Percentiles rank a stretch among this genome's conserved stretches.
These are phyloP conservation scores for Phalacrocorax pelagicus DNA, from an alignment of 2,113 vertebrate species.

Conservation along the genomic window DNA sequence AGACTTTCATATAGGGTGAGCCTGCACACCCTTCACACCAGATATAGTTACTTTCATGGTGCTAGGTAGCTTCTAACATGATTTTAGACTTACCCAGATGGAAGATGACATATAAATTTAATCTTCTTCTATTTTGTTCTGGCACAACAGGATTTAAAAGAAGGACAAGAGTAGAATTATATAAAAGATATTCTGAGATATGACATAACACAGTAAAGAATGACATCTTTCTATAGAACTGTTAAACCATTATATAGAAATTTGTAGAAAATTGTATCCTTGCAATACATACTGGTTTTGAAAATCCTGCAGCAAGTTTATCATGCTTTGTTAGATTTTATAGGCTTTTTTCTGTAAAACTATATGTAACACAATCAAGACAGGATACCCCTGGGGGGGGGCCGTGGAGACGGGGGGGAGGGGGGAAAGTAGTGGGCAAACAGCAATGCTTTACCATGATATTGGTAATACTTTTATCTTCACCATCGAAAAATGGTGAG, in stretches of 20 bases:
- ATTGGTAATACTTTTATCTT: neutral
- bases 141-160: slow-evolving; percentile 4
- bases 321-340: neutral
- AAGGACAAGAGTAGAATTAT: neutral
- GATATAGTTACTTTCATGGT: neutral
- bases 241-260: neutral
- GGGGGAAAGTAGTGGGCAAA: neutral
- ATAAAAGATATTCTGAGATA: neutral
- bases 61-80: neutral
- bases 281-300: neutral
- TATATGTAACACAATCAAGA: neutral
- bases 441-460: neutral
- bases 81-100: slow-evolving; percentile 17
- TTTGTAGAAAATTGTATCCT: neutral
- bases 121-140: slow-evolving; percentile 23
- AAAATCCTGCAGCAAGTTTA: neutral
- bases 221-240: neutral
- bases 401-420: no score
- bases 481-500: neutral
- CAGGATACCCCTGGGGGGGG: neutral
- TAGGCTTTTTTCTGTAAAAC: neutral
- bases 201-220: neutral
- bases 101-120: slow-evolving; percentile 23
- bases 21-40: neutral
- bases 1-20: neutral